phyloP scores from a whole-genome alignment of 2,888 invertebrate genomes.

The Elysia crispata region DNA sequence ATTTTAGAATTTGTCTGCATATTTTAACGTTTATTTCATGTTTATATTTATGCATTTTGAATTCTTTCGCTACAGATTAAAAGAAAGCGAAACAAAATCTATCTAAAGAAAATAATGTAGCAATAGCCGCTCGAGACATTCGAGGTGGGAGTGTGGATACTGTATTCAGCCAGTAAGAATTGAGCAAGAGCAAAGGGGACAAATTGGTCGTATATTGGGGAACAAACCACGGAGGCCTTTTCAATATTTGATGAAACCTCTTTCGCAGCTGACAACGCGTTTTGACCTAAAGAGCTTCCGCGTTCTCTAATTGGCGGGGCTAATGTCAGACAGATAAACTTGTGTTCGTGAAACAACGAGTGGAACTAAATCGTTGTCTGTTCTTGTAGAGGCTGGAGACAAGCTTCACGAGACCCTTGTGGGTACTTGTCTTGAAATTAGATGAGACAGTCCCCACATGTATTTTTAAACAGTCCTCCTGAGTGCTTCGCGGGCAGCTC shows the following conservation, averaged over 20 bases:
- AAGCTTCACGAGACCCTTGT: conserved; percentile 33
- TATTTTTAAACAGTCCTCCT: conserved; percentile 31
- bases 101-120: no score
- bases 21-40: no score
- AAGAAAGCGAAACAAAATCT: no score
- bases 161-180: conserved; percentile 11
- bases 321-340: conserved; percentile 40
- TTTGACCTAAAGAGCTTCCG: conserved; percentile 44
- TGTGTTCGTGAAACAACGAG: conserved; percentile 24
- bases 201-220: conserved; percentile 44
- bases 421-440: conserved; percentile 24
- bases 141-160: conserved; percentile 1
- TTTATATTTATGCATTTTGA: no score
- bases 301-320: conserved; percentile 43
- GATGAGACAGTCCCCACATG: conserved; percentile 10
- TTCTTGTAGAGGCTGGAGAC: conserved; percentile 10
- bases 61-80: no score
- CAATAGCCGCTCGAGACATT: no score
- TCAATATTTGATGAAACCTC: conserved; percentile 18
- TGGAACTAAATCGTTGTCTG: conserved; percentile 35
- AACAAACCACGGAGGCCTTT: neutral
- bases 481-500: no score
- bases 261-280: neutral
- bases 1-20: no score
- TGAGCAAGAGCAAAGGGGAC: conserved; percentile 34